Evolutionary conservation across 2,113 vertebrate species (phyloP).

Genomic region (Bufo bufo): DNA sequence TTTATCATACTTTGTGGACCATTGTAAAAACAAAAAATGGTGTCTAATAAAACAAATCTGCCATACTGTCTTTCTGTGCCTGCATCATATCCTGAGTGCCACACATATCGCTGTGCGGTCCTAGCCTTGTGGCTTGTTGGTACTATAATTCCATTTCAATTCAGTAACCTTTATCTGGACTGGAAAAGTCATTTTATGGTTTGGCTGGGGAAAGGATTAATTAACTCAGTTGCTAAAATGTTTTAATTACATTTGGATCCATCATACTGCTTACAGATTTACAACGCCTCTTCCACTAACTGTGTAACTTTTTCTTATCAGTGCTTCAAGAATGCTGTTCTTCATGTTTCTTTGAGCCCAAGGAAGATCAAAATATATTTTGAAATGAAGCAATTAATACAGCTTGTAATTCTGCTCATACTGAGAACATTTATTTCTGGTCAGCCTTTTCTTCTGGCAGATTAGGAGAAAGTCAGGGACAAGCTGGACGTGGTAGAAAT

Average conservation of each 20-base stretch:
- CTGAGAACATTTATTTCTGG: conserved; percentile 37
- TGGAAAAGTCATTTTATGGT: conserved; percentile 49
- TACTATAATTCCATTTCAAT: conserved; percentile 15
- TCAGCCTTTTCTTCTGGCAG: conserved; percentile 53
- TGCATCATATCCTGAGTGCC: too few relatives aligned
- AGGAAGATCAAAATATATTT: conserved; percentile 48
- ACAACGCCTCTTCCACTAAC: conserved; percentile 17
- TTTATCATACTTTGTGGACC: too few relatives aligned
- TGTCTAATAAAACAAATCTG: not conserved
- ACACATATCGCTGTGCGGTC: not conserved
- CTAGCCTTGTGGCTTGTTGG: not conserved
- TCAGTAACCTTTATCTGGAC: conserved; percentile 12
- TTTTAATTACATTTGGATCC: conserved; percentile 42
- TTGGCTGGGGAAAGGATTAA: conserved; percentile 49
- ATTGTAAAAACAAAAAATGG: too few relatives aligned
- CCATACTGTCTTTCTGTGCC: not conserved
- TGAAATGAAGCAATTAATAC: conserved; percentile 44
- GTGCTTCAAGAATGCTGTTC: conserved; percentile 26
- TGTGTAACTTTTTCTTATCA: conserved; percentile 47
- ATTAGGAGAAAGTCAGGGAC: conserved; percentile 60
- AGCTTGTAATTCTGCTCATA: conserved; percentile 29
- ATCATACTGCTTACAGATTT: conserved; percentile 44
- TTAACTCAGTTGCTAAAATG: conserved; percentile 42
- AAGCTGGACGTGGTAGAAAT: not conserved
- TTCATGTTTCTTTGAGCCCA: conserved; percentile 37